Conservation (phyloP, 2,797 vertebrate genomes). For the Coranthus polyacanthus region DNA sequence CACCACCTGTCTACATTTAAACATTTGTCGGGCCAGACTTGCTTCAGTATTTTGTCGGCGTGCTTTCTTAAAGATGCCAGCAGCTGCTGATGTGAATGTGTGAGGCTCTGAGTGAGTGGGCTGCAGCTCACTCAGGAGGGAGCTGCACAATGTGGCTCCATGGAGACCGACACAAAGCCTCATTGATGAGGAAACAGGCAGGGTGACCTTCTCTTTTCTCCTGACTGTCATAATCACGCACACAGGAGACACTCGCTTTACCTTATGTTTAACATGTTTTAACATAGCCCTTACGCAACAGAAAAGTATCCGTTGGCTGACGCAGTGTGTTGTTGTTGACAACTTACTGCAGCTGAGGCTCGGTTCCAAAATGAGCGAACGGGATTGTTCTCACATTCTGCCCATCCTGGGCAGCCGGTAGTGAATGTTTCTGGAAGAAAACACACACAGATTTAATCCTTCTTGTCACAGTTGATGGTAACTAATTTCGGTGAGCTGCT, state of each 20-base stretch:
- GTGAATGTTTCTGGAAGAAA: slow-evolving; percentile 74
- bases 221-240: background rate
- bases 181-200: slow-evolving; percentile 63
- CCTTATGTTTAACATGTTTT: slow-evolving; percentile 2
- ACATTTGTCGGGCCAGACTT: too few species aligned
- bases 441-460: slow-evolving; percentile 4
- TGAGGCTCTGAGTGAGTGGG: slow-evolving; percentile 49
- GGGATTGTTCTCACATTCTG: slow-evolving; percentile 62
- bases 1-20: background rate
- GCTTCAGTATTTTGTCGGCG: background rate
- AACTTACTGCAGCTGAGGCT: slow-evolving; percentile 75
- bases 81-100: background rate
- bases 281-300: too few species aligned
- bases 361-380: slow-evolving; percentile 77
- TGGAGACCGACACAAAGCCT: slow-evolving; percentile 75
- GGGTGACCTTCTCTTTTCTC: slow-evolving; percentile 33
- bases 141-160: slow-evolving; percentile 56
- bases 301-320: too few species aligned
- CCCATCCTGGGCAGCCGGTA: slow-evolving; percentile 71
- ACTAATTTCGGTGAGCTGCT: background rate
- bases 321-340: too few species aligned
- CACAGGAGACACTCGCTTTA: slow-evolving; percentile 12
- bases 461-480: background rate
- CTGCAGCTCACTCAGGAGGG: slow-evolving; percentile 48
- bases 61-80: background rate